A percentile compares a stretch with the other conserved stretches of the same genome.
Evolutionary conservation across 2,888 invertebrate genomes (phyloP).

Genomic region (Pachymerium ferrugineum): DNA sequence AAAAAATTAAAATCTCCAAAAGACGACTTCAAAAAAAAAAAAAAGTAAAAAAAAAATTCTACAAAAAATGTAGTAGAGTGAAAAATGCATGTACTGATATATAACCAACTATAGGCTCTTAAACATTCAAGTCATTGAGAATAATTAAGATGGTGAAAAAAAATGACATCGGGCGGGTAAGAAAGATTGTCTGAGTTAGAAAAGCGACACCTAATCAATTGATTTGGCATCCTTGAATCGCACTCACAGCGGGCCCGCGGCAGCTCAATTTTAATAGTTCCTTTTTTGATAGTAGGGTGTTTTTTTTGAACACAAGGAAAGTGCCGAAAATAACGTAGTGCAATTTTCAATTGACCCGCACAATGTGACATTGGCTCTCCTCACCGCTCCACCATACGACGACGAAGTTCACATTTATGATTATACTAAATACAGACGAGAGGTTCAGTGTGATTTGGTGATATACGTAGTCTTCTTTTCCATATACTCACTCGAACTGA

Average conservation of each 20-base stretch:
- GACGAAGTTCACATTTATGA: conserved; percentile 33
- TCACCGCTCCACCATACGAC: conserved; percentile 35
- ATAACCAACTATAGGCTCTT: too few relatives aligned
- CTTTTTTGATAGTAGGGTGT: neutral
- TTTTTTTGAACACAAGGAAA: too few relatives aligned
- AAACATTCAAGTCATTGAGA: too few relatives aligned
- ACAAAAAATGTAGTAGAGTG: too few relatives aligned
- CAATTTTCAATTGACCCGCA: too few relatives aligned
- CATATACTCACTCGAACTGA: conserved; percentile 31
- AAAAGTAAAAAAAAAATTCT: too few relatives aligned
- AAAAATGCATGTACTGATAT: too few relatives aligned
- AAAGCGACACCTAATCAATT: neutral
- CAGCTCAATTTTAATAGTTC: neutral
- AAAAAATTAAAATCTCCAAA: too few relatives aligned
- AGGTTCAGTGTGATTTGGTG: conserved; percentile 31
- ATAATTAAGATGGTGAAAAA: conserved; percentile 10
- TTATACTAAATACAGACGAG: conserved; percentile 33
- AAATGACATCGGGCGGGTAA: conserved; percentile 11
- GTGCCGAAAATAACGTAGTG: too few relatives aligned
- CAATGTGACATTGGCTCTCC: too few relatives aligned
- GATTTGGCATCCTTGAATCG: neutral
- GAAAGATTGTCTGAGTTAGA: conserved; percentile 23
- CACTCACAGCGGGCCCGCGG: neutral
- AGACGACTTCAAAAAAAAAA: too few relatives aligned
- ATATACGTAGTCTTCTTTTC: conserved; percentile 29